phyloP scores from a whole-genome alignment of 92 coral and sea anemone species.

The Epizoanthus ramosus region DNA sequence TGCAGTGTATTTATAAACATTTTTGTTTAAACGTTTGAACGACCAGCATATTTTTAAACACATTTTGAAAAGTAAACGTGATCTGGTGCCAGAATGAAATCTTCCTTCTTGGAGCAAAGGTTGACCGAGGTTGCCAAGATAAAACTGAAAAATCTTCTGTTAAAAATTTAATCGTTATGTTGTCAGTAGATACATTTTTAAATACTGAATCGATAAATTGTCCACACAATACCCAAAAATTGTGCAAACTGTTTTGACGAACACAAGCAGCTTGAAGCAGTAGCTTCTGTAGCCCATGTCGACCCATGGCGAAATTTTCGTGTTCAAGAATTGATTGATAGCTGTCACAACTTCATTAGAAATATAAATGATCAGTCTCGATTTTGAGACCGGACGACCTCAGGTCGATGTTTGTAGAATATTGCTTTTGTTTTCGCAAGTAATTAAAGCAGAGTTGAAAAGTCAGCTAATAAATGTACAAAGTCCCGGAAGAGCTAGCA shows the following conservation, averaged over 20 bases:
- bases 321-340: conserved; percentile 68
- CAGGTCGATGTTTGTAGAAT: conserved; percentile 18
- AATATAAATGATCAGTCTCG: not conserved
- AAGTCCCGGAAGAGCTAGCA: conserved; percentile 21
- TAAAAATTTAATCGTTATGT: not conserved
- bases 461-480: not conserved
- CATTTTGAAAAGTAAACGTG: not conserved
- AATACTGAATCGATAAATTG: not conserved
- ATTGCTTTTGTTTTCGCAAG: conserved; percentile 24
- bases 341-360: conserved; percentile 38
- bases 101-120: not conserved
- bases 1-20: not conserved
- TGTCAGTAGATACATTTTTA: not conserved
- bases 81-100: conserved; percentile 10
- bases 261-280: too few relatives aligned
- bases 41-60: conserved; percentile 9
- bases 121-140: not conserved
- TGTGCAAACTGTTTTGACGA: not conserved
- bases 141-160: not conserved
- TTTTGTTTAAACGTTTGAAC: not conserved
- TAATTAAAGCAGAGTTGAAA: conserved; percentile 18
- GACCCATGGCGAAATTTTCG: conserved; percentile 52
- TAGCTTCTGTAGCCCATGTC: conserved; percentile 21
- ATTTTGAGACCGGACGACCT: conserved; percentile 4
- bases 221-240: not conserved